Conservation (phyloP, 2,113 vertebrate genomes). For the Taurulus bubalis region DNA sequence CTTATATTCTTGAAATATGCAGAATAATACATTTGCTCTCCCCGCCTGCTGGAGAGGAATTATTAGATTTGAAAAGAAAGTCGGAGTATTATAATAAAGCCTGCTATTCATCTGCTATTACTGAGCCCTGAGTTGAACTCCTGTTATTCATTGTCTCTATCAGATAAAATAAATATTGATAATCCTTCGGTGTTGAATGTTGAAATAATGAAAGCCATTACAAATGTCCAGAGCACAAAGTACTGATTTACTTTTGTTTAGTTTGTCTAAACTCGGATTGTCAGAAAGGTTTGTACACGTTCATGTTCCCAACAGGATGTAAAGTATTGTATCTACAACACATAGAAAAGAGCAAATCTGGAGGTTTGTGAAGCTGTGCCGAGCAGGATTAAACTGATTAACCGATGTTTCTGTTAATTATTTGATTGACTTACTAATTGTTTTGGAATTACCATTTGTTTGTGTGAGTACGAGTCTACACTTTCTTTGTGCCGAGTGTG, state of each 20-base stretch:
- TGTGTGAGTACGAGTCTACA: background rate
- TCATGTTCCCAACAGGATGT: background rate
- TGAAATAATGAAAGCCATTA: conserved; percentile 3
- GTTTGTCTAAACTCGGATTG: no score
- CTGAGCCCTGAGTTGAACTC: conserved; percentile 12
- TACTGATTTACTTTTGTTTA: background rate
- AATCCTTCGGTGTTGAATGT: background rate
- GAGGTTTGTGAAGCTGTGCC: background rate
- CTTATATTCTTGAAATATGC: conserved; percentile 49
- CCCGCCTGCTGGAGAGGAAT: background rate
- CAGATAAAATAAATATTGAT: background rate
- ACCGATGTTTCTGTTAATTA: background rate
- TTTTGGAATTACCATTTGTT: background rate
- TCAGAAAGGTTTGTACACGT: no score
- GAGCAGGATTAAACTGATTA: background rate
- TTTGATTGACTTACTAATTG: background rate
- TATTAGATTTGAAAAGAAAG: conserved; percentile 33
- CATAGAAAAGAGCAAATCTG: background rate
- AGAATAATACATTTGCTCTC: conserved; percentile 33
- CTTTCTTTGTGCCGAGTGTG: background rate
- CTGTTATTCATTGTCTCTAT: background rate
- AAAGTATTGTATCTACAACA: background rate
- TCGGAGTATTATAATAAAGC: conserved; percentile 33
- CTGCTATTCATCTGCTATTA: conserved; percentile 37
- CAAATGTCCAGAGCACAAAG: background rate